Evolutionary conservation across 2,113 vertebrate genomes (phyloP), one percentile per base, ranked within the genome.

Genomic region (Phrynosoma platyrhinos): DNA sequence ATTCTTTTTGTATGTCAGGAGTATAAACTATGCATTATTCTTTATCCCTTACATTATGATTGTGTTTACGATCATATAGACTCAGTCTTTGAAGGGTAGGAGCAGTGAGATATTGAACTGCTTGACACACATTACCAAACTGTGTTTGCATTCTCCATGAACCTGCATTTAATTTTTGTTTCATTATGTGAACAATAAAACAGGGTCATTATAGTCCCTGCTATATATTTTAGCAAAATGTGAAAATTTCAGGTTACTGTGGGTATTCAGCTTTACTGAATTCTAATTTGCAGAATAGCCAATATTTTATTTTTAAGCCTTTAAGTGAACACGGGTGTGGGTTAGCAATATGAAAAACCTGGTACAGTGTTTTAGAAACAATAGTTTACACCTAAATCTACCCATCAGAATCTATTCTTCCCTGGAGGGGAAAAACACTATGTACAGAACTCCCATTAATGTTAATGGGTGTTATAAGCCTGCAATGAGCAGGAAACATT

Each of bases 401-500:
- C 92, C 85, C 90, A 92, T 82, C 91, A 95, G 88, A 91, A 87
- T 91, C 89, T 92, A 89, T 91, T 89, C 87, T 87, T 83, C 90
- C 85, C 90, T 89, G 64, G 92, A 91, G 90, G 68, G 82, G 62
- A 82, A 71, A 53, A 79, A 80, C 85, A 58, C 86, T 92, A 91
- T 89, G 74, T 93, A 91, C 91, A 91, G 1, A 72, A 87, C 80
- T 93, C 62, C 88, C 83, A 92, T 93, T 94, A 95, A 93, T 90
- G 92, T 91, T 95, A 94, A 93, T 95, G 93, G 86, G 87, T 1
- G 0, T 93, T 93, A 88, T n/a, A 92, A 94, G 83, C 92, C 92
- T 94, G 88, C 88, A 81, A 77, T 0, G 16, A 93, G 91, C 68
- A 87, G 27, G 79, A 92, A 94, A 95, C 92, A 90, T 87, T 94